Evolutionary conservation across 2,113 vertebrate species (phyloP), one percentile per base, ranked within the genome.

Genomic region (Uria lomvia): DNA sequence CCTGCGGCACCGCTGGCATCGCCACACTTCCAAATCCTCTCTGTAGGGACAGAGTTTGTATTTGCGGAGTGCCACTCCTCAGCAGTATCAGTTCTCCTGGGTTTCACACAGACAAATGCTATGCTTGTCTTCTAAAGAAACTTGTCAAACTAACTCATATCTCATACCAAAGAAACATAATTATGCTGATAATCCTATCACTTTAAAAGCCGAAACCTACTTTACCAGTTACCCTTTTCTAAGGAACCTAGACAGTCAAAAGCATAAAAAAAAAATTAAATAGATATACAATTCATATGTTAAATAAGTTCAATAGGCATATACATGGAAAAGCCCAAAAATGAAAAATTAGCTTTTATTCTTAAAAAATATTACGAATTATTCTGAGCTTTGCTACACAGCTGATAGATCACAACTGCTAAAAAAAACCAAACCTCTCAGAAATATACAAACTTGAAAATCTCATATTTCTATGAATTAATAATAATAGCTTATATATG

Each of bases 1-100:
- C 52, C 52, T 7, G 38, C 0, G 0, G 70, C 77, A 58, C 67
- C 0, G 0, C 71, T 53, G 75, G n/a, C 65, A 70, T 1, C 3
- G 0, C 15, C 24, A 42, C 66, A 0, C 27, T 82, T 42, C 52
- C 72, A 94, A 40, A 84, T 14, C 55, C 27, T 40, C 53, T 45
- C 49, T 12, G 14, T 3, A 77, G 22, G 59, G 34, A 60, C 26
- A 58, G 26, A 26, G 21, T 2, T 15, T 29, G 36, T 13, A 6
- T 15, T n/a, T 72, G 5, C 45, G 22, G 49, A 63, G 15, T n/a
- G 36, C 40, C 38, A 16, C 15, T 55, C 78, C 70, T 27, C 49
- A 60, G 76, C 59, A 42, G n/a, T 26, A 59, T 11, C 70, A 17
- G 5, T 32, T 74, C 62, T 67, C 21, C 30, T 17, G 14, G 30